A percentile compares a stretch with the other conserved stretches of the same genome.
Conservation (phyloP, 2,113 vertebrate species). For the Halcyon senegalensis region DNA sequence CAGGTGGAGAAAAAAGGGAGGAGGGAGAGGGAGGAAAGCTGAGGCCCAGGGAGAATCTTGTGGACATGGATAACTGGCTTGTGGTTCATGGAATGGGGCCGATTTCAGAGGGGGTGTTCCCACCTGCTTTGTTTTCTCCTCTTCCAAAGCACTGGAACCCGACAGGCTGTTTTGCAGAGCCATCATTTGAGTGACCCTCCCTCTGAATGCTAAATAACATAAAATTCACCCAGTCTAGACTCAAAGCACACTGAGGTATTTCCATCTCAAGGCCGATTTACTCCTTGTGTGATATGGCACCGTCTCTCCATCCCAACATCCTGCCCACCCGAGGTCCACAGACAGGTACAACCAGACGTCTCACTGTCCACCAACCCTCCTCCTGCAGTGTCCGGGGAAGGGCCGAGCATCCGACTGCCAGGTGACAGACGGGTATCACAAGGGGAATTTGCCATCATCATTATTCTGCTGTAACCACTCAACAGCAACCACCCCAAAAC, state of each 20-base stretch:
- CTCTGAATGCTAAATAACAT: background rate
- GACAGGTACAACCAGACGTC: background rate
- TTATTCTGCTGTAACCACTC: background rate
- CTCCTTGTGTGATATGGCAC: rapidly evolving
- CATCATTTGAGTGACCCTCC: background rate
- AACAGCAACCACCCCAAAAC: background rate
- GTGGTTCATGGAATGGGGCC: background rate
- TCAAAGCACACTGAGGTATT: background rate
- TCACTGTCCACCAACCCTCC: rapidly evolving
- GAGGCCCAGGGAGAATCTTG: background rate
- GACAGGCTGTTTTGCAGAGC: background rate
- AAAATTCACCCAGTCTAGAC: background rate
- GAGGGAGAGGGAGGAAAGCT: background rate
- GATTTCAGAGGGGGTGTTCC: background rate
- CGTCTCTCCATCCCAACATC: background rate
- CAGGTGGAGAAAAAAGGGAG: background rate
- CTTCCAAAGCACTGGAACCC: background rate
- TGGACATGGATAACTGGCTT: background rate
- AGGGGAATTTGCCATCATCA: background rate
- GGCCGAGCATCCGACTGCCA: background rate
- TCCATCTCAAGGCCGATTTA: background rate
- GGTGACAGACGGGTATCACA: rapidly evolving
- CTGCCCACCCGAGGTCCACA: rapidly evolving
- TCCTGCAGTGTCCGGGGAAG: background rate
- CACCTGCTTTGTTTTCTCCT: background rate